Base-by-base conservation (phyloP, 2,113 vertebrate genomes). In the Hymenochirus boettgeri region DNA sequence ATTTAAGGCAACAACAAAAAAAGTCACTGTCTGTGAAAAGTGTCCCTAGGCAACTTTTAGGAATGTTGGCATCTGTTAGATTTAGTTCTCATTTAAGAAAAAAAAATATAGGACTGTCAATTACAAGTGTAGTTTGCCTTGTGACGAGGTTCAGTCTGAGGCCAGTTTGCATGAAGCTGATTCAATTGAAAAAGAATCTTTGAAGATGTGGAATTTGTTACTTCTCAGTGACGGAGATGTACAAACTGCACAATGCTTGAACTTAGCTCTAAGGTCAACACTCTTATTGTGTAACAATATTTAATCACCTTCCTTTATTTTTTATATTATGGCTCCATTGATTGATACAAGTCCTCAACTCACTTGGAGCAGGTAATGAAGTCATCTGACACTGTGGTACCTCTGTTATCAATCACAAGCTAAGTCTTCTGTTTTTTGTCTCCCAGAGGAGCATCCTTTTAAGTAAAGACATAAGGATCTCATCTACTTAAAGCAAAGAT, bases 391-490 rank as follows among this genome's bases (percentile, higher is more conserved):
- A 65, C 25, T 18, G 19, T 18, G 63, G 63, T 57, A 57, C 53
- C 54, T 65, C 63, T 65, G 63, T 65, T 65, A 65, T 65, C 54
- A 65, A 65, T 65, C 63, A 65, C 42, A 57, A 17, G 12, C 42
- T 50, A 18, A 13, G 27, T 15, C 53, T 48, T 65, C 63, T 57
- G 54, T 5, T 45, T 48, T 65, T 57, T 50, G 54, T 57, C 63
- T 65, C 63, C 63, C 63, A 35, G 15, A 35, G 53, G 63, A 65
- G 63, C 63, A 57, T 57, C 63, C 47, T 65, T 65, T 65, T 45
- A 57, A 57, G 63, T 55, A 42, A 33, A 65, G 63, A 57, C 63
- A 65, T 65, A 39, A 65, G 63, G 63, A 57, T 65, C 63, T 65
- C 53, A 65, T 65, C 63, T 65, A 65, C 53, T 50, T 37, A n/a